Evolutionary conservation across 2,797 vertebrate species (phyloP), one percentile per base, ranked within the genome.

Genomic region (Sebastolobus altivelis): DNA sequence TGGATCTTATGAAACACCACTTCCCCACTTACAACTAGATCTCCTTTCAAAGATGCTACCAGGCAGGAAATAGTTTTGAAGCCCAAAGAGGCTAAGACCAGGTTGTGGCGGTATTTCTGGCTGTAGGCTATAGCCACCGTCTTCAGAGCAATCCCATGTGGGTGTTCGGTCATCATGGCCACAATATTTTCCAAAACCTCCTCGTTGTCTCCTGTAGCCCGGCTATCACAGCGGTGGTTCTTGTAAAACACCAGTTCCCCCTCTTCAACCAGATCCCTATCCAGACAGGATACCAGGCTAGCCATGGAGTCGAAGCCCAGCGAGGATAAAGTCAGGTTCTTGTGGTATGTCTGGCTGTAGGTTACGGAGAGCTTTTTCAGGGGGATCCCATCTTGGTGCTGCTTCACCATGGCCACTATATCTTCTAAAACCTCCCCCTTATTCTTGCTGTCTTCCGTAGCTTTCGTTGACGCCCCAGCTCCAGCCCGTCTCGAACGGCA

Each of bases 311-410:
- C 0, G 20, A 94, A 92, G 37, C 94, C 93, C 58, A 95, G 54
- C 1, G 74, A 22, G 8, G 81, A 79, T 2, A 89, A 2, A 1
- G 33, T 65, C 78, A 96, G 84, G 62, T 94, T 94, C 1, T 58
- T 40, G 58, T 43, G 79, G 86, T 95, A 95, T 13, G 9, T 79
- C 86, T 87, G 72, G 61, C 2, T 89, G 87, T 93, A 96, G 33
- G 65, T 25, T 0, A 40, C 2, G 4, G 74, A 3, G 7, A 96
- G 37, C 52, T 72, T 85, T 13, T 87, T 90, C 2, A 95, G 40
- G 1, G 87, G 92, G 27, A 96, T 84, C 40, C 95, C 96, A 3
- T 5, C 46, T 5, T 84, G 82, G 70, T 93, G 40, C 27, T 75
- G 13, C 65, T 87, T 82, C 46, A 94, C 68, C 65, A 95, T 74